Conservation (phyloP, 2,113 vertebrate species). For the Isichthys henryi region DNA sequence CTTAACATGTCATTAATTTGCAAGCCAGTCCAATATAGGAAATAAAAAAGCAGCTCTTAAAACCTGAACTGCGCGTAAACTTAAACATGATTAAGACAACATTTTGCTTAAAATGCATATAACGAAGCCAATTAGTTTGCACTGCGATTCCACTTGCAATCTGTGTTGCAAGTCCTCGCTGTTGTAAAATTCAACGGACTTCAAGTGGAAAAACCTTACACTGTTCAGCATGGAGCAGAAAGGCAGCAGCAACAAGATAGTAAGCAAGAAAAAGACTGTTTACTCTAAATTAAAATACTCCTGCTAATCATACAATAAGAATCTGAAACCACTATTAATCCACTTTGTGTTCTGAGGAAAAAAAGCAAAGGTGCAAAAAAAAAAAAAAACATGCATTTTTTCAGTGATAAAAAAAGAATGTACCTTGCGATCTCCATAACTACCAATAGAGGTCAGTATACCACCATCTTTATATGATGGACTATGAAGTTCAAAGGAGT, state of each 20-base stretch:
- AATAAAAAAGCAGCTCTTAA: neutral
- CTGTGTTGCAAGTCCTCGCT: neutral
- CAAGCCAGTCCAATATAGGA: neutral
- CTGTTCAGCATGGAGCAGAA: neutral
- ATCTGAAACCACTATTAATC: neutral
- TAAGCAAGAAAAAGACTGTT: neutral
- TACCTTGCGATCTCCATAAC: neutral
- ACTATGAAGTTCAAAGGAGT: neutral
- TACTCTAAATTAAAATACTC: neutral
- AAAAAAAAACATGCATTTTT: neutral
- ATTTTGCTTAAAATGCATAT: neutral
- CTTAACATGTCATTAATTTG: neutral
- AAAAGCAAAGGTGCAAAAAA: neutral
- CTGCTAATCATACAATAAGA: neutral
- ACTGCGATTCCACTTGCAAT: neutral
- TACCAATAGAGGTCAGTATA: slow-evolving; percentile 1
- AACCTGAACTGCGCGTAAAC: neutral
- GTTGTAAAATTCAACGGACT: neutral
- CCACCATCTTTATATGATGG: neutral
- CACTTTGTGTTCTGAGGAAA: neutral
- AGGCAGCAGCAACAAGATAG: neutral
- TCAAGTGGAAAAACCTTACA: neutral
- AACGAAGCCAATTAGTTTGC: neutral
- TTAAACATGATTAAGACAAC: neutral
- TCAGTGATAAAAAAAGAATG: neutral